Conservation (phyloP, 2,797 vertebrate species). For the Danio aesculapii region DNA sequence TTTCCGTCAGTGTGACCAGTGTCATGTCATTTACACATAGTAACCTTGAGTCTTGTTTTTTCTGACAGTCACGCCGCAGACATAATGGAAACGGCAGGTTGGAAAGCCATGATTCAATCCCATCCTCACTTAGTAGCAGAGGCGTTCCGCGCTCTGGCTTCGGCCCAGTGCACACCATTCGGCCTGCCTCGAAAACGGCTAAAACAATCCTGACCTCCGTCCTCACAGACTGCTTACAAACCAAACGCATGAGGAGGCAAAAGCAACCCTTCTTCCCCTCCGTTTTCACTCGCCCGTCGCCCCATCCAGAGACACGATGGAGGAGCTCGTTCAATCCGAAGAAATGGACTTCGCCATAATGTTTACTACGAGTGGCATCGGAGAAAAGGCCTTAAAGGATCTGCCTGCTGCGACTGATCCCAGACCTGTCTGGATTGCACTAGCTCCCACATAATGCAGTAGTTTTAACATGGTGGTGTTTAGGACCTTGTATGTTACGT, state of each 20-base stretch:
- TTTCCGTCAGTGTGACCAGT: not conserved
- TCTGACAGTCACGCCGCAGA: conserved; percentile 94
- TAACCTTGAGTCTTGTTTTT: conserved; percentile 51
- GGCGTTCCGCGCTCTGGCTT: conserved; percentile 92
- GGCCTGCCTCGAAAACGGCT: conserved; percentile 64
- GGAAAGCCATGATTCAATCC: conserved; percentile 99
- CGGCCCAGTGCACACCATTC: conserved; percentile 64
- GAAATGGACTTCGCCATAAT: conserved; percentile 47
- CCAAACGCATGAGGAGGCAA: conserved; percentile 35
- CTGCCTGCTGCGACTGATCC: conserved; percentile 53
- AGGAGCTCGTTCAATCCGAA: conserved; percentile 47
- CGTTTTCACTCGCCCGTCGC: conserved; percentile 36
- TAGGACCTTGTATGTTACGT: conserved; percentile 58
- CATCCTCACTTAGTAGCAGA: conserved; percentile 99
- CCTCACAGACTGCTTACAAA: conserved; percentile 41
- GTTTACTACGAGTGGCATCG: conserved; percentile 53
- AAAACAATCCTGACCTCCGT: conserved; percentile 63
- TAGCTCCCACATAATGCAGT: conserved; percentile 62
- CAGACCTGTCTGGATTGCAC: conserved; percentile 65
- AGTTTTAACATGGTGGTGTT: conserved; percentile 62
- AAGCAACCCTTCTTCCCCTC: conserved; percentile 26
- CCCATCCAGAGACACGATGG: conserved; percentile 46
- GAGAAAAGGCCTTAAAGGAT: conserved; percentile 62
- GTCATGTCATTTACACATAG: not conserved
- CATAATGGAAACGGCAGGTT: conserved; percentile 99